These are phyloP conservation scores for Dioctria rufipes DNA, from an alignment of 2,888 invertebrate species.

Conservation along the genomic window DNA sequence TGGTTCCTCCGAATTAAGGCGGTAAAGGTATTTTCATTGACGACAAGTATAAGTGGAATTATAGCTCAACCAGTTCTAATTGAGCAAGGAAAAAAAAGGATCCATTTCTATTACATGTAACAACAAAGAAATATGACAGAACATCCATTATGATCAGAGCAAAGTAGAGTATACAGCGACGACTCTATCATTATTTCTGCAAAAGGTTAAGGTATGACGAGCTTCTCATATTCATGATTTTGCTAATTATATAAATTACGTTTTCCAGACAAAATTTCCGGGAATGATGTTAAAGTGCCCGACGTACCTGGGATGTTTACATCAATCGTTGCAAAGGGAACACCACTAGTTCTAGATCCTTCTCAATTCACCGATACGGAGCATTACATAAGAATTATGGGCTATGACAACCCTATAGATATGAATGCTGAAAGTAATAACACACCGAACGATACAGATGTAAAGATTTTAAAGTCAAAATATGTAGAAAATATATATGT, in stretches of 20 bases:
- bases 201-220: conserved; percentile 76
- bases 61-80: no score
- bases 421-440: no score
- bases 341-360: conserved; percentile 85
- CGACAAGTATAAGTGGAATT: no score
- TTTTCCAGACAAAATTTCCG: conserved; percentile 81
- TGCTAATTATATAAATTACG: conserved; percentile 48
- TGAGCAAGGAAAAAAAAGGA: no score
- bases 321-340: conserved; percentile 76
- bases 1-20: no score
- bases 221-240: neutral
- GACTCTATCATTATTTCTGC: conserved; percentile 79
- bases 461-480: no score
- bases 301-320: conserved; percentile 89
- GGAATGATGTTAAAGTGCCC: conserved; percentile 83
- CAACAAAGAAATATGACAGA: conserved; percentile 89
- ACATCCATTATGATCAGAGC: conserved; percentile 78
- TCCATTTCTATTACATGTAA: conserved; percentile 84
- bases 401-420: conserved; percentile 92
- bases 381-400: conserved; percentile 91
- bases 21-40: no score
- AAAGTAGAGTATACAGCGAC: conserved; percentile 81
- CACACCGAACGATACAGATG: no score
- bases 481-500: no score
- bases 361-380: conserved; percentile 79